Evolutionary conservation across 2,888 invertebrate species (phyloP), one percentile per base, ranked within the genome.

Genomic region (Blastobasis adustella): DNA sequence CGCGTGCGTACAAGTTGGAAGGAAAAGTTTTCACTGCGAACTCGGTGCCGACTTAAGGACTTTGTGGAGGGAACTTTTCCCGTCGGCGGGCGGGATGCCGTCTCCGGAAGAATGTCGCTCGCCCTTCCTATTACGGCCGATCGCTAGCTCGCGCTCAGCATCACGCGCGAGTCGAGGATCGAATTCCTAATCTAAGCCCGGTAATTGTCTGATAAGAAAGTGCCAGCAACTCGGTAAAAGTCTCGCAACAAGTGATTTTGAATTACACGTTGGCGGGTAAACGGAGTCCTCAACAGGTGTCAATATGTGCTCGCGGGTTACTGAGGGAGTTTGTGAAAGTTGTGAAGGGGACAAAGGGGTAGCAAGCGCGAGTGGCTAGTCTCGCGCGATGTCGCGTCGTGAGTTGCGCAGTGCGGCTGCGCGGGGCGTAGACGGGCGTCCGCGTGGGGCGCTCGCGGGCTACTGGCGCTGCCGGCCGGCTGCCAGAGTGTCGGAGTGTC

Each of bases 391-490:
- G 53, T 55, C 53, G 56, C 64, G 66, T 66, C 61, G 65, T 57
- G 57, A 8, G 37, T 47, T 38, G 53, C 10, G 50, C 49, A 52
- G 55, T 45, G 55, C 57, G 57, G 53, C 47, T 56, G 59, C 59
- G 65, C 61, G 63, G 64, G 53, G 58, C 51, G 54, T 53, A 49
- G 51, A 76, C 88, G 72, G 69, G 85, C 87, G 79, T 81, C 82
- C 82, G 80, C 86, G 73, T 71, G 65, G 73, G 74, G 73, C 74
- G 79, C 83, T 80, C 85, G 84, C 83, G 83, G 83, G 75, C 75
- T 76, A 87, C 86, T 86, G 82, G 60, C 71, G 42, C 42, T 9
- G 42, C 42, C 7, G 41, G 42, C 38, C 38, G 37, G 54, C 43
- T 7, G 42, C 42, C 42, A 6, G 42, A 9, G 49, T 50, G 51